Conservation (phyloP, 2,888 invertebrate genomes). For the Didymodactylos carnosus region DNA sequence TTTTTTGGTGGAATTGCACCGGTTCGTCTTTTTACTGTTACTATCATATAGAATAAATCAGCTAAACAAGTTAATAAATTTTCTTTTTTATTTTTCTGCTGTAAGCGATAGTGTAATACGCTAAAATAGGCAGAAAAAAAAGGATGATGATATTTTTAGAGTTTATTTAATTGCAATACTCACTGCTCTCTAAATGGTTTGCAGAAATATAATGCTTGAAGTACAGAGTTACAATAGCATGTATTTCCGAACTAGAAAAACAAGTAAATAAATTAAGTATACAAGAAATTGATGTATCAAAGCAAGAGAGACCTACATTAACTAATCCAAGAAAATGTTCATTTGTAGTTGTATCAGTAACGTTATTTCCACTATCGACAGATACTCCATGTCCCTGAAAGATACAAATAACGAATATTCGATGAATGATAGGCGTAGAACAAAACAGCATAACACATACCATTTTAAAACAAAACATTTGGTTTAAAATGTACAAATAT, state of each 20-base stretch:
- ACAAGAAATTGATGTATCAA: background rate
- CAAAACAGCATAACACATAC: background rate
- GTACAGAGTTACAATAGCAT: conserved; percentile 96
- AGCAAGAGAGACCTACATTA: conserved; percentile 74
- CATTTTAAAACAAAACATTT: conserved; percentile 1
- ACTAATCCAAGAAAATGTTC: conserved; percentile 98
- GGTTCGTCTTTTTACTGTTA: conserved; percentile 96
- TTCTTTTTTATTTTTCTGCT: conserved; percentile 47
- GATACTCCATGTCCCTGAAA: background rate
- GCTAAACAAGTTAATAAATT: conserved; percentile 89
- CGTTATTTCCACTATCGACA: background rate
- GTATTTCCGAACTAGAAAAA: conserved; percentile 72
- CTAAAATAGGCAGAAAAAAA: too few species aligned
- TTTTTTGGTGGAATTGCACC: conserved; percentile 98
- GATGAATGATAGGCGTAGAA: too few species aligned
- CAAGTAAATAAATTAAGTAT: conserved; percentile 29
- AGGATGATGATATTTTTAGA: background rate
- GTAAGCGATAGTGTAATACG: background rate
- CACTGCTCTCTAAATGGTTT: conserved; percentile 96
- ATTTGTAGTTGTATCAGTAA: conserved; percentile 52
- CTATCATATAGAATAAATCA: conserved; percentile 94
- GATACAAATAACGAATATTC: too few species aligned
- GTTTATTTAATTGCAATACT: conserved; percentile 50
- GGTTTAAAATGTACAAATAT: too few species aligned
- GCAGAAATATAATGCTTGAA: conserved; percentile 97